Conservation (phyloP, 2,797 vertebrate species). For the Calcarius lapponicus region DNA sequence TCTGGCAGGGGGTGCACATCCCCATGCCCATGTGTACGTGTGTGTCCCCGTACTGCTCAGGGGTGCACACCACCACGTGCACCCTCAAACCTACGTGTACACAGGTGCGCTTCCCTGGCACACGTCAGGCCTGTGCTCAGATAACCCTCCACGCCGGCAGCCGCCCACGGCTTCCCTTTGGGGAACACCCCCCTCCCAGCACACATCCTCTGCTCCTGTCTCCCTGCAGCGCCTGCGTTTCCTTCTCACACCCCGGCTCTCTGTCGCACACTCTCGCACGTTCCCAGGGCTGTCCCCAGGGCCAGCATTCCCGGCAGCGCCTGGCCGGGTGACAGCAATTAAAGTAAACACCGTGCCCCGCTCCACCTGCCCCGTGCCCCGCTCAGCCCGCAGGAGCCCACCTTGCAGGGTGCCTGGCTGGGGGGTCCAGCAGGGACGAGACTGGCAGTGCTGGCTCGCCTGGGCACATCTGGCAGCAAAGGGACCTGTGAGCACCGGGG, state of each 20-base stretch:
- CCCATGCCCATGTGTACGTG: rapidly evolving
- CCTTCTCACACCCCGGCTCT: not conserved
- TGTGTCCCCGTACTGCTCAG: rapidly evolving
- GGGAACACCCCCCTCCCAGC: not conserved
- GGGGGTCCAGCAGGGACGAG: not conserved
- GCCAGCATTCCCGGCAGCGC: conserved; percentile 20
- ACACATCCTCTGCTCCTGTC: not conserved
- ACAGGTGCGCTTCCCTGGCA: rapidly evolving
- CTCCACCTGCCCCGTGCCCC: not conserved
- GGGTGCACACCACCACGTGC: rapidly evolving
- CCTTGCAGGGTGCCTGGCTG: not conserved
- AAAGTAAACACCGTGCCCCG: conserved; percentile 17
- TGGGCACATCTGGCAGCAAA: not conserved
- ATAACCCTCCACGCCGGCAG: not conserved
- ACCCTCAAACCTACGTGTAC: not conserved
- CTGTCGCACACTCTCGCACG: not conserved
- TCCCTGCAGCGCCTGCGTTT: not conserved
- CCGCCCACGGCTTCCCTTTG: not conserved
- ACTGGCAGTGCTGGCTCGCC: rapidly evolving
- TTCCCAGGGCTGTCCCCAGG: not conserved
- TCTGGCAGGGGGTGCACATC: not conserved
- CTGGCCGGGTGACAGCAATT: conserved; percentile 23
- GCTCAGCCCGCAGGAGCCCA: not conserved
- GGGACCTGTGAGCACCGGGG: not conserved
- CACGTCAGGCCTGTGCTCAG: rapidly evolving